Evolutionary conservation across 2,113 vertebrate genomes (phyloP).

Genomic region (Equus quagga): DNA sequence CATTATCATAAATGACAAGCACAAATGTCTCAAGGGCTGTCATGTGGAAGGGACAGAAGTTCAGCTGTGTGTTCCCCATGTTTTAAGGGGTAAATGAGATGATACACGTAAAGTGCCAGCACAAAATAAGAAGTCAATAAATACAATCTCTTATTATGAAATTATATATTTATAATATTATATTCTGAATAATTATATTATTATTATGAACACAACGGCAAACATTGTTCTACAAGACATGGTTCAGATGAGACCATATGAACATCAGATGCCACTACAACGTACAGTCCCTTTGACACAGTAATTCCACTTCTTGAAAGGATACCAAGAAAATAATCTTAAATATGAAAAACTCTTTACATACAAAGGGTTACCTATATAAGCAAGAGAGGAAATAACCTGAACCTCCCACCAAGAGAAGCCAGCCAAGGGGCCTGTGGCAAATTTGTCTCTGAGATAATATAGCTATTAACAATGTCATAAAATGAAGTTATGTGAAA

Average conservation of each 20-base stretch:
- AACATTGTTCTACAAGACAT: conserved; percentile 5
- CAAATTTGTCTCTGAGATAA: conserved; percentile 48
- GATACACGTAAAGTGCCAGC: background rate
- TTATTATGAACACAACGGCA: conserved; percentile 51
- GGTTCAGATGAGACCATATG: background rate
- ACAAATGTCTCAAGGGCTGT: background rate
- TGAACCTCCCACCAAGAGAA: background rate
- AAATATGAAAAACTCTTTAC: conserved; percentile 21
- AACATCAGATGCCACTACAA: background rate
- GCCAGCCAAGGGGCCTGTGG: background rate
- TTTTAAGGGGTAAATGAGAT: conserved; percentile 9
- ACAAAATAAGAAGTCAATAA: conserved; percentile 39
- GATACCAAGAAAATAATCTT: conserved; percentile 24
- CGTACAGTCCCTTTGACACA: background rate
- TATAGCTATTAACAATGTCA: background rate
- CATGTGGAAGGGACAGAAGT: background rate
- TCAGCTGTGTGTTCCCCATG: background rate
- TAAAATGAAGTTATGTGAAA: conserved; percentile 41
- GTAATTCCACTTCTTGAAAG: conserved; percentile 13
- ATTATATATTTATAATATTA: background rate
- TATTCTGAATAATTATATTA: conserved; percentile 3
- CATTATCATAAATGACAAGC: background rate
- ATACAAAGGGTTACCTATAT: background rate
- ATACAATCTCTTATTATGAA: background rate
- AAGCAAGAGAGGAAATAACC: conserved; percentile 46